These are phyloP conservation scores for Platyura marginata DNA, from an alignment of 1,140 invertebrate genomes.

Conservation along the genomic window DNA sequence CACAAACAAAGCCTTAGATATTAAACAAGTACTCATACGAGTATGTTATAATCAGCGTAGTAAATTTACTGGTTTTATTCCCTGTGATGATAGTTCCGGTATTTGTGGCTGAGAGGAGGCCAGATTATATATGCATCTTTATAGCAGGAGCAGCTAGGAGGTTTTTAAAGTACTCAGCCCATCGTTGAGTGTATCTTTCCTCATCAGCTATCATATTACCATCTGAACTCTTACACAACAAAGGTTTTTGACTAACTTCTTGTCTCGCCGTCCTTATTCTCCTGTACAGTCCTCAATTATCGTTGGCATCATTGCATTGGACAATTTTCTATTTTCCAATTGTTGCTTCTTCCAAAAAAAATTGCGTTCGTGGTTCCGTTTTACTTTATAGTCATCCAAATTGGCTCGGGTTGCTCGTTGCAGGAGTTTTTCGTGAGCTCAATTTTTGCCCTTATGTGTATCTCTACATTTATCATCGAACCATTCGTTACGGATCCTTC, in stretches of 20 bases:
- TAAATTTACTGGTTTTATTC: not conserved
- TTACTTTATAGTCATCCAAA: not conserved
- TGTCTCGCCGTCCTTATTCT: not conserved
- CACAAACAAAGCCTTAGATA: too few species aligned
- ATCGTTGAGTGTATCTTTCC: not conserved
- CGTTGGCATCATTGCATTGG: not conserved
- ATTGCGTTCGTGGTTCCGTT: not conserved
- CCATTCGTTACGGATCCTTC: not conserved
- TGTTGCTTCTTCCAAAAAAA: not conserved
- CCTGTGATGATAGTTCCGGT: not conserved
- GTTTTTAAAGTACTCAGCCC: not conserved
- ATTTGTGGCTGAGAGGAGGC: not conserved
- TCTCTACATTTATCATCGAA: not conserved
- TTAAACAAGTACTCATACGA: too few species aligned
- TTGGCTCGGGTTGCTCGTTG: not conserved
- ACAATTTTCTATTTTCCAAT: not conserved
- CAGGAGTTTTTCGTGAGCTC: not conserved
- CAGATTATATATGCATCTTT: too few species aligned
- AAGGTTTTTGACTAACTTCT: not conserved
- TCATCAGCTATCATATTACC: not conserved
- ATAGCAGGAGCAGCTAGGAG: not conserved
- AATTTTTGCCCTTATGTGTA: not conserved
- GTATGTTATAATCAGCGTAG: too few species aligned
- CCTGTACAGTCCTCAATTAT: not conserved
- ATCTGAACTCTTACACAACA: not conserved